These are phyloP conservation scores for Cyprichromis sp. DNA, from an alignment of 2,113 vertebrate species.

Conservation along the genomic window DNA sequence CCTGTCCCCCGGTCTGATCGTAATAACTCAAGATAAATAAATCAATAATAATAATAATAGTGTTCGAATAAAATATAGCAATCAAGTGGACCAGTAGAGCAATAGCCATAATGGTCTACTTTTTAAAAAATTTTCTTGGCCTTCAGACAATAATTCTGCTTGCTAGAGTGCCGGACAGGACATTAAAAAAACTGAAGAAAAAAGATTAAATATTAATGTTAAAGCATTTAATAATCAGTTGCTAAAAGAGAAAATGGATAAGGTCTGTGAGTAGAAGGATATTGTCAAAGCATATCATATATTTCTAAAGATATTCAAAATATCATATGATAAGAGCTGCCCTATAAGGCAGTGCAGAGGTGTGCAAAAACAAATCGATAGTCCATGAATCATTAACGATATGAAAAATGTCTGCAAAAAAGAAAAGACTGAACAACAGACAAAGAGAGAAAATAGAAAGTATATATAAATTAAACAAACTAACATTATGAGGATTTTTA, in stretches of 20 bases:
- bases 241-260: neutral
- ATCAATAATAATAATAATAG: neutral
- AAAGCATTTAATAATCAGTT: neutral
- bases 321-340: neutral
- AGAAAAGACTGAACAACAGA: neutral
- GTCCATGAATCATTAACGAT: neutral
- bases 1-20: neutral
- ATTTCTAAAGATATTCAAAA: neutral
- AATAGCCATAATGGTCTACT: neutral
- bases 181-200: neutral
- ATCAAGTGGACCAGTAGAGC: neutral
- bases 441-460: neutral
- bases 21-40: neutral
- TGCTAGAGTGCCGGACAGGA: neutral
- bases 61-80: neutral
- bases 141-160: neutral
- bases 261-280: neutral
- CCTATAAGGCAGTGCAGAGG: neutral
- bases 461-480: neutral
- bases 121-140: rapidly evolving
- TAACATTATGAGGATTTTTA: neutral
- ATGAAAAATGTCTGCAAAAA: neutral
- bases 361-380: neutral
- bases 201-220: neutral
- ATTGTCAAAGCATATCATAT: neutral